Evolutionary conservation across 2,113 vertebrate species (phyloP), one percentile per base, ranked within the genome.

Genomic region (Nymphicus hollandicus): DNA sequence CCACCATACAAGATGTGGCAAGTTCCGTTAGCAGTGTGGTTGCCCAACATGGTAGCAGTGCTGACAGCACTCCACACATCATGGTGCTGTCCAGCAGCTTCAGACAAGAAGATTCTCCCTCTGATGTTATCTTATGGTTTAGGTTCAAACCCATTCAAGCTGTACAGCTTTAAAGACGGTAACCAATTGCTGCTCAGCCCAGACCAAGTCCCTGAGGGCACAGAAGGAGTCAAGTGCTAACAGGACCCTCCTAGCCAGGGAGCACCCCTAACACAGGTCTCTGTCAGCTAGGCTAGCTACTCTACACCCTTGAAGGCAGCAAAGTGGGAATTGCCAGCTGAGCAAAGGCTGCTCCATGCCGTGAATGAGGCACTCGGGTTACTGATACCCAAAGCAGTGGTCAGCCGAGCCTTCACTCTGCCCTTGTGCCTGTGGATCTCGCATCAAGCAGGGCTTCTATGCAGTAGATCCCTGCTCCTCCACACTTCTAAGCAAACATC

Each of bases 141-240:
- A 66, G 69, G 47, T 66, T 68, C 61, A 83, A 90, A 80, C 4
- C 28, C 6, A 3, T 27, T 31, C 55, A 61, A 65, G 35, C 41
- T 52, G 23, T 24, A 43, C 20, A 44, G 33, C 50, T 81, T 84
- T n/a, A 84, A 85, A 71, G 31, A 56, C 1, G 39, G 58, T 17
- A 60, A 53, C 11, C 12, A 50, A 39, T 10, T 66, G 18, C 23
- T 68, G 46, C 43, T 86, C 35, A 65, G 66, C 61, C 29, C 81
- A 72, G 68, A 71, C 9, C 0, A 0, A 25, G 20, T 27, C 47
- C n/a, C 24, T 55, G 37, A n/a, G 24, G 41, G 44, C 39, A 68
- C 35, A 24, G 14, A 0, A 22, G 35, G 44, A 82, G 17, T 44
- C 41, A 64, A 29, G 7, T 41, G 31, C 61, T 64, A 79, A 39